Percentiles rank a stretch among this genome's conserved stretches.
phyloP scores from a whole-genome alignment of 2,113 vertebrate genomes.

The Pongo pygmaeus region DNA sequence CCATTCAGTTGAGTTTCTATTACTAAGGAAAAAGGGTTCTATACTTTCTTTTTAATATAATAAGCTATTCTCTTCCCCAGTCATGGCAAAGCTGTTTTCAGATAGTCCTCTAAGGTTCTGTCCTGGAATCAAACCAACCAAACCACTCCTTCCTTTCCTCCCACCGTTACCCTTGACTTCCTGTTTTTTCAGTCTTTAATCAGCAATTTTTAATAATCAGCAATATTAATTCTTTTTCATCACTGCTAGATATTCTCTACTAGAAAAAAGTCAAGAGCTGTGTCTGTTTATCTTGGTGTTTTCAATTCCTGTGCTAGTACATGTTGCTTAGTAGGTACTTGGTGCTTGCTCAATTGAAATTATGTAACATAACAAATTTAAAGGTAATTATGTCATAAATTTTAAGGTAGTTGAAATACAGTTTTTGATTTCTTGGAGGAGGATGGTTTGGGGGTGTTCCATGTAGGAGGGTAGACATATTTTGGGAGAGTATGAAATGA shows the following conservation, averaged over 20 bases:
- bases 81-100: not conserved
- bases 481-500: not conserved
- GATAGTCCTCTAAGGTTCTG: not conserved
- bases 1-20: not conserved
- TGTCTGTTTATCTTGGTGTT: not conserved
- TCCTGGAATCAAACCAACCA: not conserved
- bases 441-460: not conserved
- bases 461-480: not conserved
- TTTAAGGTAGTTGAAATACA: conserved; percentile 10
- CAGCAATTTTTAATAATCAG: not conserved
- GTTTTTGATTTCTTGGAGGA: not conserved
- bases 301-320: not conserved
- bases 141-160: not conserved
- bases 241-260: not conserved
- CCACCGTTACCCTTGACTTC: not conserved
- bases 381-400: not conserved
- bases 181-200: not conserved
- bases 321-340: not conserved
- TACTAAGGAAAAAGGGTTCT: not conserved
- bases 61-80: not conserved
- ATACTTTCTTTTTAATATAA: not conserved
- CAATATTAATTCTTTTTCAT: not conserved
- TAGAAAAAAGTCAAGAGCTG: not conserved
- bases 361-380: not conserved
- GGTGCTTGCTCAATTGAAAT: not conserved